phyloP scores from a whole-genome alignment of 2,888 invertebrate species.

The Parthenolecanium corni region DNA sequence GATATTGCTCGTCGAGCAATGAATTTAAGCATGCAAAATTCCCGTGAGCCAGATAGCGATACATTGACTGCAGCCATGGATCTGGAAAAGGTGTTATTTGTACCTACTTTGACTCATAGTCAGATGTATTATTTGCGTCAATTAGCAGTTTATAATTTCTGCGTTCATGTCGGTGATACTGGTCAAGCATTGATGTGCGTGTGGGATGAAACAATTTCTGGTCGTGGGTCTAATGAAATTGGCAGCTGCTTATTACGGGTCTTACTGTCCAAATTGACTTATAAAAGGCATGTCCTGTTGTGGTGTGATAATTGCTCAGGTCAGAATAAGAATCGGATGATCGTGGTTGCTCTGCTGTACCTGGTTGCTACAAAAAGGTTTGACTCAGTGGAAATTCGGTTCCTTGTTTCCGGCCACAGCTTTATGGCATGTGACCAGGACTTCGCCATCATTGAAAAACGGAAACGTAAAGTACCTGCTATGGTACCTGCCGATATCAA shows the following conservation, averaged over 20 bases:
- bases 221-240: constrained; percentile 32
- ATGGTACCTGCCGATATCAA: constrained; percentile 28
- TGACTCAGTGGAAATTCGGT: constrained; percentile 31
- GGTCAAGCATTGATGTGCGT: constrained; percentile 30
- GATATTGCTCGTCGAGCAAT: neutral
- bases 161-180: constrained; percentile 32
- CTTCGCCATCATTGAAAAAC: too few species aligned
- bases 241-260: constrained; percentile 31
- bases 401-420: constrained; percentile 32
- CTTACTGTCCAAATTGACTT: constrained; percentile 16
- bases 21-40: neutral
- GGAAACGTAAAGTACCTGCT: constrained; percentile 27
- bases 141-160: constrained; percentile 34
- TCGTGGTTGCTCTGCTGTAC: constrained; percentile 31
- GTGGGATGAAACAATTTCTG: constrained; percentile 32
- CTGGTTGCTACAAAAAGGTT: constrained; percentile 17
- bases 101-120: constrained; percentile 35
- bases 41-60: constrained; percentile 32
- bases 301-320: constrained; percentile 33
- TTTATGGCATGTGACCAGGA: constrained; percentile 31
- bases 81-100: constrained; percentile 35
- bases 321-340: constrained; percentile 35
- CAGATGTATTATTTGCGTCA: constrained; percentile 36
- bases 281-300: constrained; percentile 5
- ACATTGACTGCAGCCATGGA: constrained; percentile 33